These are phyloP conservation scores for Cataglyphis altisquamis DNA, from an alignment of 2,888 invertebrate genomes.

Conservation along the genomic window DNA sequence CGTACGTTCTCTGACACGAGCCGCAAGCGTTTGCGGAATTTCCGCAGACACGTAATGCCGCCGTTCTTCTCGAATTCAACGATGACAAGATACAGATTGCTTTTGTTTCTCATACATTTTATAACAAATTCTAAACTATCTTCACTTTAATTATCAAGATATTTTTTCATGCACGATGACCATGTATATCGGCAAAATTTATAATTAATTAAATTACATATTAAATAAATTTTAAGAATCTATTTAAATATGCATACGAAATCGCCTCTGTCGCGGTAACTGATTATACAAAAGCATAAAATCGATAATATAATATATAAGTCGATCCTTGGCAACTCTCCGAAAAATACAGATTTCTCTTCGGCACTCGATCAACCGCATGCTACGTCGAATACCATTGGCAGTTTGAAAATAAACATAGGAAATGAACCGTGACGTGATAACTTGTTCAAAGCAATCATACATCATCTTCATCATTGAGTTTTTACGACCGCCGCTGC, in stretches of 20 bases:
- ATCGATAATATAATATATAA: not conserved
- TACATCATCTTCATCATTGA: conserved; percentile 49
- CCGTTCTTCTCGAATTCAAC: not conserved
- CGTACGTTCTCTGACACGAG: conserved; percentile 51
- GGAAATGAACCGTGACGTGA: conserved; percentile 30
- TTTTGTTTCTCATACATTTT: conserved; percentile 13
- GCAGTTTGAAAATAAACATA: conserved; percentile 16
- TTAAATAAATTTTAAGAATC: not conserved
- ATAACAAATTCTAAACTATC: not conserved
- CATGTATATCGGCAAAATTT: not conserved
- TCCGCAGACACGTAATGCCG: conserved; percentile 54
- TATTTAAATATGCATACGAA: not conserved
- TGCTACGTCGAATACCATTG: not conserved
- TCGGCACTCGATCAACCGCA: not conserved
- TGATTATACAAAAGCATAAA: conserved; percentile 7
- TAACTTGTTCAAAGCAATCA: conserved; percentile 43
- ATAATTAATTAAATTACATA: conserved; percentile 5
- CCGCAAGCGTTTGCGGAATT: conserved; percentile 54
- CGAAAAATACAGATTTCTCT: conserved; percentile 18
- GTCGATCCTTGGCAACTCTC: not conserved
- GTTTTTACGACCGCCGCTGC: conserved; percentile 32
- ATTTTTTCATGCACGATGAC: not conserved
- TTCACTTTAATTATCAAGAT: not conserved
- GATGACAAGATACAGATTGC: conserved; percentile 14
- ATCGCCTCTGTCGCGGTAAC: not conserved